Evolutionary conservation across 2,797 vertebrate genomes (phyloP), one percentile per base, ranked within the genome.

Genomic region (Ficedula albicollis): DNA sequence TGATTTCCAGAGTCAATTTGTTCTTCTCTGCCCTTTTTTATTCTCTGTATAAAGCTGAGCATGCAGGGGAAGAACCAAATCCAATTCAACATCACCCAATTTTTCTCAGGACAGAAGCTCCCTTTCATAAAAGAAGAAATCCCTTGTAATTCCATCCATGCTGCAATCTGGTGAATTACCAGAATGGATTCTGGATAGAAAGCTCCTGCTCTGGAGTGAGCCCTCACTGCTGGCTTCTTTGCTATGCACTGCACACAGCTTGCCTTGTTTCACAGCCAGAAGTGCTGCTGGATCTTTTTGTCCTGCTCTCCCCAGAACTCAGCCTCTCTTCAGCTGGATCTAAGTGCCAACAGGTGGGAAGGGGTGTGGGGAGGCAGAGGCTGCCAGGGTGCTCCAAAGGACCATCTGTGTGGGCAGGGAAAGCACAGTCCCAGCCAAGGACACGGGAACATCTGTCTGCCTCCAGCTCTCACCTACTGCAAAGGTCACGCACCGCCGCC

Each of bases 231-330:
- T 84, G 87, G 81, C 83, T 91, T 67, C 64, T 73, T 64, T 48
- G 56, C 85, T 41, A 4, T 3, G 34, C 5, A 3, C 75, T 80
- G 46, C 84, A 93, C 81, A 49, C 89, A 93, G 80, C 75, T 60
- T 89, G 73, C 86, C 86, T 91, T 77, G 88, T 94, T 81, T 63
- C 91, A 52, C 87, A 91, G 93, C 93, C 96, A 96, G 74, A 70
- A 92, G 70, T 51, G 91, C 94, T 68, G 92, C 94, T 90, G 60
- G 7, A 56, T 68, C 93, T 80, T 68, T 92, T 83, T 88, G 79
- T 74, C 85, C 76, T 84, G 51, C 72, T 85, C 91, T 75, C n/a
- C 78, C 51, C 78, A 46, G 74, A 82, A 13, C 59, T 51, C 52
- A 0, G 81, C 75, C 75, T 27, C 49, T 66, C 89, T 78, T 95